phyloP scores from a whole-genome alignment of 2,888 invertebrate species.

The Dryocosmus kuriphilus region DNA sequence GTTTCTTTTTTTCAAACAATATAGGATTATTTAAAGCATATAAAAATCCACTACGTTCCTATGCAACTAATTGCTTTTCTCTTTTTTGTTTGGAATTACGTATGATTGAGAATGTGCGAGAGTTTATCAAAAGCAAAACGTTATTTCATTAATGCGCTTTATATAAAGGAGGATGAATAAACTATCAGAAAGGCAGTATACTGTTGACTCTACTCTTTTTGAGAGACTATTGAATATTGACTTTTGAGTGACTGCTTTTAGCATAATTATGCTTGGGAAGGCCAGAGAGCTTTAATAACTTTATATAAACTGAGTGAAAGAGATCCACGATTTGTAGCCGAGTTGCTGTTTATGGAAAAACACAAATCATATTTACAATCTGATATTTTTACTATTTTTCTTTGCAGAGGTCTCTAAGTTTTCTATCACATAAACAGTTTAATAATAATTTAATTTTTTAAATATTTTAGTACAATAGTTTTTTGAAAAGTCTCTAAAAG shows the following conservation, averaged over 20 bases:
- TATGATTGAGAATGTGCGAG: not conserved
- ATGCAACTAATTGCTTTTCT: not conserved
- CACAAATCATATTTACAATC: no score
- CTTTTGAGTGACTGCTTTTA: conserved; percentile 9
- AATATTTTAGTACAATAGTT: no score
- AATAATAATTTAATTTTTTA: no score
- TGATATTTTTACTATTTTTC: no score
- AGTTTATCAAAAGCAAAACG: conserved; percentile 3
- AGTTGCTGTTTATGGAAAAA: not conserved
- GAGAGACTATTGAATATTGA: not conserved
- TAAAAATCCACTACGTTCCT: not conserved
- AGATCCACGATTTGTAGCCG: not conserved
- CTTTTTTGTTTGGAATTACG: not conserved
- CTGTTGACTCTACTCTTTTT: not conserved
- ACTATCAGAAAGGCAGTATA: not conserved
- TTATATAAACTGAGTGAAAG: not conserved
- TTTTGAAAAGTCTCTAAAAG: no score
- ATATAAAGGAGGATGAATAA: not conserved
- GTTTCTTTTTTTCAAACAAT: not conserved
- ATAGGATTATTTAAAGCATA: no score
- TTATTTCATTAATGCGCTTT: conserved; percentile 22
- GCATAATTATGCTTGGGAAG: not conserved
- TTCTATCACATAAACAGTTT: no score
- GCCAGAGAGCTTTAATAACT: not conserved
- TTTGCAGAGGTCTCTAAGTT: no score